Conservation (phyloP, 2,797 vertebrate species). For the Hoplostethus atlanticus region DNA sequence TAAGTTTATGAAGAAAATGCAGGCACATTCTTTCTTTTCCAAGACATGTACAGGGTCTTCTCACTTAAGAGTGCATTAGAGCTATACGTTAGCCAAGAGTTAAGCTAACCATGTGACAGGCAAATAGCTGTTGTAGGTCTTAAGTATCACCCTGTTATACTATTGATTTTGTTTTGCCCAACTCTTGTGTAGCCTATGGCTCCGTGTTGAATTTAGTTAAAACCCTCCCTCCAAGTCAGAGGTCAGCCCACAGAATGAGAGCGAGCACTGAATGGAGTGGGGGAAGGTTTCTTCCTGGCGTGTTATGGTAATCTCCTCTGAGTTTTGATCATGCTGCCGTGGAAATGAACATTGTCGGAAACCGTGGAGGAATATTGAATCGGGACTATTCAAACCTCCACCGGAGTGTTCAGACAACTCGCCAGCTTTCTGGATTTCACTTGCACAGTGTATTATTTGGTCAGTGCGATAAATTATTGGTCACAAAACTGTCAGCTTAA, state of each 20-base stretch:
- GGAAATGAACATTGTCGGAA: background rate
- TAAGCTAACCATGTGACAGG: constrained; percentile 12
- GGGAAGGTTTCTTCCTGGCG: background rate
- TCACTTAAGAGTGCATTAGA: constrained; percentile 10
- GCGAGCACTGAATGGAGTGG: background rate
- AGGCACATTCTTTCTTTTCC: constrained; percentile 42
- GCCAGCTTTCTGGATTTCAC: constrained; percentile 12
- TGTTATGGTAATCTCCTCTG: background rate
- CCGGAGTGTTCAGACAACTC: background rate
- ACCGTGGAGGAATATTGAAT: background rate
- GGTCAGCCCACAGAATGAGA: background rate
- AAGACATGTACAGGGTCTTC: background rate
- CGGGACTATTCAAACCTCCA: background rate
- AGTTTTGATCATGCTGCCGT: background rate
- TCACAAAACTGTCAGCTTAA: constrained; percentile 19
- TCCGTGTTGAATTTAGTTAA: background rate
- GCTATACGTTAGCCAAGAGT: constrained; percentile 8
- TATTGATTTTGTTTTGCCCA: constrained; percentile 4
- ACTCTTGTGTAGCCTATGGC: constrained; percentile 11
- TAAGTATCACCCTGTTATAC: background rate
- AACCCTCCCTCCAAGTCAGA: constrained; percentile 13
- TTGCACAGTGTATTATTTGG: constrained; percentile 43
- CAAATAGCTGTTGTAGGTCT: background rate
- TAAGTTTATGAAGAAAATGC: constrained; percentile 26
- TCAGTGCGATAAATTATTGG: constrained; percentile 15